phyloP scores from a whole-genome alignment of 2,113 vertebrate species.

The Ardeotis arabs region DNA sequence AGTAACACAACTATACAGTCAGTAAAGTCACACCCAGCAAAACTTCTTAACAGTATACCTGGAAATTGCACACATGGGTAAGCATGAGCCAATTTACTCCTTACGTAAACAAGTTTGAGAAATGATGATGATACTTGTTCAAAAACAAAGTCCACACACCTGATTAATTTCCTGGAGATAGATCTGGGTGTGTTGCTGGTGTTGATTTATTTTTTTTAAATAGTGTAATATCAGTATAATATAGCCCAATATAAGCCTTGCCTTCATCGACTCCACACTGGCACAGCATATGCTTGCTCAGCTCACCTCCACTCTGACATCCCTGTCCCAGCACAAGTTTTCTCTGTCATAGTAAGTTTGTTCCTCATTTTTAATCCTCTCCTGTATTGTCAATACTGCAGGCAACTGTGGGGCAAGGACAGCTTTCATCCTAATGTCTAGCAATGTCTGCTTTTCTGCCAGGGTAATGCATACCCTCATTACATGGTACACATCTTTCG shows the following conservation, averaged over 20 bases:
- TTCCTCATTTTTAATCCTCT: background rate
- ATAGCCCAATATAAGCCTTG: background rate
- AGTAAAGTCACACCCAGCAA: background rate
- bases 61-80: background rate
- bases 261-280: background rate
- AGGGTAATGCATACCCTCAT: background rate
- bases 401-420: background rate
- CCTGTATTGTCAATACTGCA: background rate
- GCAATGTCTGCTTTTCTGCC: background rate
- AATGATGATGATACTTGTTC: background rate
- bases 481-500: background rate
- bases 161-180: background rate
- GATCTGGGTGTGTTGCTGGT: background rate
- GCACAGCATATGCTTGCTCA: background rate
- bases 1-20: background rate
- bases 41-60: background rate
- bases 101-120: background rate
- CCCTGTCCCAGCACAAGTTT: background rate
- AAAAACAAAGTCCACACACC: background rate
- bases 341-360: background rate
- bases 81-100: background rate
- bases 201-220: background rate
- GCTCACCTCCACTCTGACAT: background rate
- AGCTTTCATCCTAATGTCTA: background rate
- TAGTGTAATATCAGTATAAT: background rate